Base-by-base conservation (phyloP, 1,140 invertebrate genomes). In the Aphelenchoides fujianensis region DNA sequence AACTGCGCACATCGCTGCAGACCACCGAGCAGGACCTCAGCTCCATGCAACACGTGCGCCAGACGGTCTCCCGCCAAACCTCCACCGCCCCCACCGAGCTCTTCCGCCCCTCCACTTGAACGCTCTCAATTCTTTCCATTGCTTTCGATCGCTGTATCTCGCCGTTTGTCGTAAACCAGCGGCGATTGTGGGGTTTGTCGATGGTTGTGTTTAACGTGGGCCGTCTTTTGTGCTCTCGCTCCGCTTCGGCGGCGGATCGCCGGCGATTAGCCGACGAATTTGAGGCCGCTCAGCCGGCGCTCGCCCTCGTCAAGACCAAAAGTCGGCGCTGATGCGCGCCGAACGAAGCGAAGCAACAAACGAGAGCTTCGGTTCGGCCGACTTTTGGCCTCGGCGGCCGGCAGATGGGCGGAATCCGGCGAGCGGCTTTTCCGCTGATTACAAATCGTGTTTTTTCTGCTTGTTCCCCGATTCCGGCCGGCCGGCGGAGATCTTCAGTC, bases 1-100 rank as follows among this genome's bases (percentile, higher is more conserved):
- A 77, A 12, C 59, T 77, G 12, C 70, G 73, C 68, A 76, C 32
- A 23, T 73, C 75, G n/a, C 19, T 77, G 27, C 74, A 79, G 35
- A 68, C 23, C 31, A 68, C 75, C n/a, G 76, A 77, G 32, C 41
- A 48, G 41, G 41, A 48, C 41, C 23, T 48, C 12, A 23, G 12
- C 12, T 48, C 41, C 12, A 48, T 48, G 12, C 41, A 48, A 48
- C 41, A 48, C 12, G 41, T 48, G 23, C 41, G 41, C 12, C 12
- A 48, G 23, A 48, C 41, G 41, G 23, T 12, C 41, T 16, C 41
- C 41, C 23, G 12, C 23, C 41, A 23, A n/a, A n/a, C n/a, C n/a
- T n/a, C n/a, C n/a, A n/a, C n/a, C n/a, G n/a, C n/a, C n/a, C n/a
- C n/a, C n/a, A n/a, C n/a, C n/a, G n/a, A n/a, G n/a, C n/a, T n/a